Conservation (phyloP, 2,888 invertebrate genomes). For the Spisula subtruncata region DNA sequence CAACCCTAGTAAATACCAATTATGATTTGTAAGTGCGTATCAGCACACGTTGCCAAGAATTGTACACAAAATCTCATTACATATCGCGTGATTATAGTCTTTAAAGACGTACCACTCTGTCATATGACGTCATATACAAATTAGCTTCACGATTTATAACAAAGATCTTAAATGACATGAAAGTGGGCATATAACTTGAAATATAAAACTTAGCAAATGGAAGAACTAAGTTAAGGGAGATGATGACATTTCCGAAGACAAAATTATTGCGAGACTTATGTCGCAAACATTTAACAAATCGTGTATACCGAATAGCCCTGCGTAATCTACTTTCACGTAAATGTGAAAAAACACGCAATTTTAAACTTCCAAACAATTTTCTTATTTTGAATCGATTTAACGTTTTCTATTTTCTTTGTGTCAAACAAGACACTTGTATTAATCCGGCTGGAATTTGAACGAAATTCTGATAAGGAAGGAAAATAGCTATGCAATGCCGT, state of each 20-base stretch:
- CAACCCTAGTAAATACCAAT: neutral
- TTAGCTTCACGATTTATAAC: neutral
- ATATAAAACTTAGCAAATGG: neutral
- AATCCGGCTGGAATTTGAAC: neutral
- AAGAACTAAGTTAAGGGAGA: neutral
- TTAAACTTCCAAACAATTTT: neutral
- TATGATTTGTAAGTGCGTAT: neutral
- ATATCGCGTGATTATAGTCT: neutral
- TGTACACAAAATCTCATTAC: conserved; percentile 13
- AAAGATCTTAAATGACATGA: neutral
- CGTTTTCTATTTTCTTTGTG: neutral
- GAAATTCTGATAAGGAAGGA: too few species aligned
- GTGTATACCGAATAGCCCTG: neutral
- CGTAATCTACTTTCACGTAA: neutral
- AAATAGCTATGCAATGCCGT: too few species aligned
- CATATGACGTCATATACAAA: conserved; percentile 1
- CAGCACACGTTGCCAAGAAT: neutral
- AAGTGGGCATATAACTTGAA: neutral
- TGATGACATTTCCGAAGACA: neutral
- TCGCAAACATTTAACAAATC: neutral
- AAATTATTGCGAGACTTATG: neutral
- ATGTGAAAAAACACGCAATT: neutral
- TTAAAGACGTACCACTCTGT: neutral
- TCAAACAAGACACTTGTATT: neutral
- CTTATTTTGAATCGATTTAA: neutral